phyloP scores from a whole-genome alignment of 2,113 vertebrate species.

The Phrynosoma blainvillii region DNA sequence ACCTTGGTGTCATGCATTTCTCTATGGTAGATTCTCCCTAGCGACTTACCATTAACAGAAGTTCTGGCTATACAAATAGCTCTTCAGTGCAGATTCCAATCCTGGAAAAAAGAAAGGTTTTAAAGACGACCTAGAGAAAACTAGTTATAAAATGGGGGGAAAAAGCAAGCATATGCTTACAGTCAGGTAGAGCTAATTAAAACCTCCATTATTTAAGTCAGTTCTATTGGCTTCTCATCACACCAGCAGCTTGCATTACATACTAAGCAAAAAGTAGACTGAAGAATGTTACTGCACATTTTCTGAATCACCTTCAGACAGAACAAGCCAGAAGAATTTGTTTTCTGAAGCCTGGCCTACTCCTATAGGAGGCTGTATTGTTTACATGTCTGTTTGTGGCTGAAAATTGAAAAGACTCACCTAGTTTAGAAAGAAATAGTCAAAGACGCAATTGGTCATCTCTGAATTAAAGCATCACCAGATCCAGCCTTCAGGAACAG shows the following conservation, averaged over 20 bases:
- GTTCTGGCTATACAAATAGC: background rate
- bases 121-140: background rate
- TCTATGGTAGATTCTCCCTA: fast-evolving
- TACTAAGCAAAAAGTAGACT: background rate
- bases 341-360: background rate
- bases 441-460: background rate
- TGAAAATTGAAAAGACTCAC: background rate
- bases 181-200: slow-evolving; percentile 86
- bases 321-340: background rate
- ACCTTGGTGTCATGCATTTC: no score
- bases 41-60: slow-evolving; percentile 35
- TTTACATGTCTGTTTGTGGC: background rate
- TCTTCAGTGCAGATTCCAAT: fast-evolving
- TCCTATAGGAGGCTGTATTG: background rate
- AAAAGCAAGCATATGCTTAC: slow-evolving; percentile 35
- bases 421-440: background rate
- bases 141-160: fast-evolving
- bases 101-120: slow-evolving; percentile 26
- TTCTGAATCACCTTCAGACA: background rate
- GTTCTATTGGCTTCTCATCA: slow-evolving; percentile 77
- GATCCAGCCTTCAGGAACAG: background rate
- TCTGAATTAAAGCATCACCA: background rate
- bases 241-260: slow-evolving; percentile 50
- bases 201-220: slow-evolving; percentile 77
- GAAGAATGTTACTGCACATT: no score